Percentiles rank a stretch among this genome's conserved stretches.
Conservation (phyloP, 1,140 invertebrate genomes). For the Achroia grisella region DNA sequence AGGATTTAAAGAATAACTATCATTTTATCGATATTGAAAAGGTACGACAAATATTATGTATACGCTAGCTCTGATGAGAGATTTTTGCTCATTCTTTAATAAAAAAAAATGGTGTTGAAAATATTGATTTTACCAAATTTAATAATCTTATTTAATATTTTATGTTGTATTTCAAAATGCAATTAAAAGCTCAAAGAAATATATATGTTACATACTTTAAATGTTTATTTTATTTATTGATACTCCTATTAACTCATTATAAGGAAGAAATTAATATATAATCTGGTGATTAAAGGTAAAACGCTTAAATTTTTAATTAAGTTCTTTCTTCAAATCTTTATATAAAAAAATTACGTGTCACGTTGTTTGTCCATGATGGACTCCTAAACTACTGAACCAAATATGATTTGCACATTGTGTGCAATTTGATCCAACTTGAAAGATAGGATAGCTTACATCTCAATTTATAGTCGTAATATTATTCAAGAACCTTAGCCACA, state of each 20-base stretch:
- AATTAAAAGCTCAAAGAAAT: slow-evolving; percentile 77
- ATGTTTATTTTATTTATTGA: slow-evolving; percentile 48
- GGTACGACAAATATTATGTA: slow-evolving; percentile 70
- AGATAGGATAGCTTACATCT: too few relatives aligned
- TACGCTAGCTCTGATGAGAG: slow-evolving; percentile 73
- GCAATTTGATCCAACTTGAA: too few relatives aligned
- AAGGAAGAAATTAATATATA: too few relatives aligned
- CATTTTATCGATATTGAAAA: slow-evolving; percentile 65
- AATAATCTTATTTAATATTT: slow-evolving; percentile 76
- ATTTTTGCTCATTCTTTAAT: slow-evolving; percentile 73
- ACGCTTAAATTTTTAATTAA: too few relatives aligned
- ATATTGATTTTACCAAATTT: slow-evolving; percentile 76
- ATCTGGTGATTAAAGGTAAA: too few relatives aligned
- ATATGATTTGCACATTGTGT: too few relatives aligned
- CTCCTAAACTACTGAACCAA: too few relatives aligned
- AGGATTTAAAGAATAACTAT: slow-evolving; percentile 53
- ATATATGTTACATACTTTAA: slow-evolving; percentile 75
- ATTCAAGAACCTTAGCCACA: too few relatives aligned
- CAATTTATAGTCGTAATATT: too few relatives aligned
- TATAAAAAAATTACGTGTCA: too few relatives aligned
- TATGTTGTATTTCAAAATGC: slow-evolving; percentile 76
- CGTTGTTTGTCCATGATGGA: too few relatives aligned
- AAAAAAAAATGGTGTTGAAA: slow-evolving; percentile 64
- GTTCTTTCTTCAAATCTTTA: too few relatives aligned
- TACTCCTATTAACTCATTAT: not conserved